phyloP scores from a whole-genome alignment of 2,797 vertebrate genomes.

The Silurus lanzhouensis region DNA sequence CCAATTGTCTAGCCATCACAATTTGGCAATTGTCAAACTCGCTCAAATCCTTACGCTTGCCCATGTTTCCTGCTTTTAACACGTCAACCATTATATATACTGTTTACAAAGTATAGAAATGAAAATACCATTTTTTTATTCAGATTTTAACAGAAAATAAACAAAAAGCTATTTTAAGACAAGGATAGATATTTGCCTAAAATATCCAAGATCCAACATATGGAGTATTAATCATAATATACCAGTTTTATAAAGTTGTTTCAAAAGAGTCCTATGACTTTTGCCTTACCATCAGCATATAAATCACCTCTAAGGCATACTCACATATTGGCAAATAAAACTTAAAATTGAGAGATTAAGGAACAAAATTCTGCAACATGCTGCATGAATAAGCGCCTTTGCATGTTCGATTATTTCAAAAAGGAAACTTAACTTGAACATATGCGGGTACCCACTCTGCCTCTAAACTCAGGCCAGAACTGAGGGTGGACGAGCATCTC shows the following conservation, averaged over 20 bases:
- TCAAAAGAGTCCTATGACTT: neutral
- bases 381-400: neutral
- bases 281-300: neutral
- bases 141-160: neutral
- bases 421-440: conserved; percentile 2
- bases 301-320: neutral
- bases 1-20: too few relatives aligned
- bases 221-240: too few relatives aligned
- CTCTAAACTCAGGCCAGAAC: conserved; percentile 42
- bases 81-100: neutral
- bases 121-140: neutral
- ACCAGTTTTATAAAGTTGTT: too few relatives aligned
- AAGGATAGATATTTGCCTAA: neutral
- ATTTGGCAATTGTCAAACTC: too few relatives aligned
- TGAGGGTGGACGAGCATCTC: conserved; percentile 38
- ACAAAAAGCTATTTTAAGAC: neutral
- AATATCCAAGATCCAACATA: neutral
- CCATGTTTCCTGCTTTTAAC: too few relatives aligned
- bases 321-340: neutral
- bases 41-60: too few relatives aligned
- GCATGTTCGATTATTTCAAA: neutral
- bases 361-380: neutral
- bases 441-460: neutral
- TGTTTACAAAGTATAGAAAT: neutral
- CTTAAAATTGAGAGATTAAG: neutral